phyloP scores from a whole-genome alignment of 1,140 invertebrate genomes.

The Pemphigus obesinymphae region DNA sequence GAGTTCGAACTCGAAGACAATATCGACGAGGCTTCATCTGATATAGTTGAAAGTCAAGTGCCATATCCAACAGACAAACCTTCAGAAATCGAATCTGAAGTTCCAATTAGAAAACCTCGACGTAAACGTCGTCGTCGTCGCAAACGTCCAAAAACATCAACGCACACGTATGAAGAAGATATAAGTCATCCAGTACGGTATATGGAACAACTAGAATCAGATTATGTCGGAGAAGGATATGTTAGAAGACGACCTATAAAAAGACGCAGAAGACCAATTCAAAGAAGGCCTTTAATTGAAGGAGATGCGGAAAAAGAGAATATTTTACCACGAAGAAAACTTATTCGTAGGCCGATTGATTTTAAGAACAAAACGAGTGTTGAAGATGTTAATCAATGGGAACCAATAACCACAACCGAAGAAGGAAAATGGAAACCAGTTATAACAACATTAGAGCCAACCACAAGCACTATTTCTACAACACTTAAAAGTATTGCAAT shows the following conservation, averaged over 20 bases:
- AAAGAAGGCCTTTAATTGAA: constrained; percentile 28
- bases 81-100: constrained; percentile 27
- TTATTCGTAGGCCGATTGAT: neutral
- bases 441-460: neutral
- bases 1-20: constrained; percentile 40
- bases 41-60: constrained; percentile 33
- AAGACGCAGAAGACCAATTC: constrained; percentile 50
- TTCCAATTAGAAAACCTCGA: constrained; percentile 18
- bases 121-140: constrained; percentile 44
- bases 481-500: neutral
- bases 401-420: constrained; percentile 21
- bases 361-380: neutral
- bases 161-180: constrained; percentile 24
- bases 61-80: constrained; percentile 10
- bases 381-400: constrained; percentile 1
- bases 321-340: constrained; percentile 34
- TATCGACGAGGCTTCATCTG: constrained; percentile 34
- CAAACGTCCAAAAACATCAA: constrained; percentile 45
- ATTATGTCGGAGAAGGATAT: constrained; percentile 46
- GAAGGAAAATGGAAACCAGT: constrained; percentile 26
- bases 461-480: neutral
- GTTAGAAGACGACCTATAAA: constrained; percentile 50
- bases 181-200: constrained; percentile 10
- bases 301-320: constrained; percentile 17
- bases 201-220: constrained; percentile 46